Base-by-base conservation (phyloP, 1,140 invertebrate species). In the Aphaenogaster rudis region DNA sequence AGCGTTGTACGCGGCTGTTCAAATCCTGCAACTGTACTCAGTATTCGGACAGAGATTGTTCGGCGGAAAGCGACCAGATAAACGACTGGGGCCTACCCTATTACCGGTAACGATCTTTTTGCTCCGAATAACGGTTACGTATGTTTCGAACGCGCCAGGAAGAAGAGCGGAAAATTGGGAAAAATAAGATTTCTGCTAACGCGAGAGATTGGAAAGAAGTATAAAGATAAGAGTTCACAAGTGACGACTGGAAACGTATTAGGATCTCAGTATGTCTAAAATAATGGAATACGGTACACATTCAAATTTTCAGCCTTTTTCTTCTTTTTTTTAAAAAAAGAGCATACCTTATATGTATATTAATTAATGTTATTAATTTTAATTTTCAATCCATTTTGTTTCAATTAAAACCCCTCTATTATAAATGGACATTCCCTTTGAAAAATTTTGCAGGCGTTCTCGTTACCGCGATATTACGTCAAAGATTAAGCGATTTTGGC, bases 101-200 rank as follows among this genome's bases (percentile, higher is more conserved):
- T 90, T 90, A 90, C 66, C 15, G 45, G 78, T 90, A 90, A 90
- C 72, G 88, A 90, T 87, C 88, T 89, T 90, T 90, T 90, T 90
- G 66, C 67, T 33, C 77, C 48, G 88, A 69, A 90, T 84, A 84
- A 90, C 67, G 72, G 76, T 86, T 86, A 57, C 66, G 77, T 84
- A 84, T 74, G 52, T 77, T 59, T 61, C 63, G 45, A 13, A 82
- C 67, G 88, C 45, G 72, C 57, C 71, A 69, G 61, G 42, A 54
- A 88, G 48, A 59, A 86, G 28, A 71, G 52, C 42, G 15, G 67
- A 81, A 88, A 76, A 82, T 82, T 61, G 54, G 28, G 52, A 36
- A 82, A 64, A 66, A 82, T 28, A 42, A 11, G 28, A 82, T 61
- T 61, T 74, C 54, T 50, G 28, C 42, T 72, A 59, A 72, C 69